A percentile compares a stretch with the other conserved stretches of the same genome.
Conservation (phyloP, 2,797 vertebrate species). For the Catostomus latipinnis region DNA sequence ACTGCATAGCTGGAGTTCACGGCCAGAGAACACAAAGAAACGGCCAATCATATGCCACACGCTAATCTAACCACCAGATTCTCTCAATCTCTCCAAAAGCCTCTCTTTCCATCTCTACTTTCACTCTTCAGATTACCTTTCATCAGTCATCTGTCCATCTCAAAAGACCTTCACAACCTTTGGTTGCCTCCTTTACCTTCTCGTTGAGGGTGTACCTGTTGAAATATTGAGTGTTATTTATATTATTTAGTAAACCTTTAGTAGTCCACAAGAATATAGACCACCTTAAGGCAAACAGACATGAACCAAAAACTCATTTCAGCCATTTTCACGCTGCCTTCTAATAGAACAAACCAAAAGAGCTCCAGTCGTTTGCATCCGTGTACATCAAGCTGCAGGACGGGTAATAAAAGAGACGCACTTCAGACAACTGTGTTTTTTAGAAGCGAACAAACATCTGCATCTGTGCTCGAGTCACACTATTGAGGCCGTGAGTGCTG, state of each 20-base stretch:
- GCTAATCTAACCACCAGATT: neutral
- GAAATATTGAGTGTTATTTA: neutral
- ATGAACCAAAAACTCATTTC: too few relatives aligned
- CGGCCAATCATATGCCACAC: neutral
- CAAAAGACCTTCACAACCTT: neutral
- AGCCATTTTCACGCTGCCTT: too few relatives aligned
- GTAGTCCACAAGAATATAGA: too few relatives aligned
- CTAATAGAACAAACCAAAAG: too few relatives aligned
- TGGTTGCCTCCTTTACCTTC: neutral
- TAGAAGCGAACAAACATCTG: neutral
- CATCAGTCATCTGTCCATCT: neutral
- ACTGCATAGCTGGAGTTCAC: slow-evolving; percentile 63
- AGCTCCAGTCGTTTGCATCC: too few relatives aligned
- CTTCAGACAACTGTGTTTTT: neutral
- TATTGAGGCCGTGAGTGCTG: neutral
- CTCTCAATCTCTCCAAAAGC: slow-evolving; percentile 8
- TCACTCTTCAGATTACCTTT: neutral
- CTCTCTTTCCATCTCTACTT: neutral
- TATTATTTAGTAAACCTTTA: too few relatives aligned
- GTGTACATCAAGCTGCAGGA: too few relatives aligned
- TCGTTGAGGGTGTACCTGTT: too few relatives aligned
- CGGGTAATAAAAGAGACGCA: neutral
- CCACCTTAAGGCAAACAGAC: too few relatives aligned
- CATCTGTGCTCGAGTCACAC: slow-evolving; percentile 14
- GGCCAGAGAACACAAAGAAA: slow-evolving; percentile 27